phyloP scores from a whole-genome alignment of 2,797 vertebrate species.

The Enoplosus armatus region DNA sequence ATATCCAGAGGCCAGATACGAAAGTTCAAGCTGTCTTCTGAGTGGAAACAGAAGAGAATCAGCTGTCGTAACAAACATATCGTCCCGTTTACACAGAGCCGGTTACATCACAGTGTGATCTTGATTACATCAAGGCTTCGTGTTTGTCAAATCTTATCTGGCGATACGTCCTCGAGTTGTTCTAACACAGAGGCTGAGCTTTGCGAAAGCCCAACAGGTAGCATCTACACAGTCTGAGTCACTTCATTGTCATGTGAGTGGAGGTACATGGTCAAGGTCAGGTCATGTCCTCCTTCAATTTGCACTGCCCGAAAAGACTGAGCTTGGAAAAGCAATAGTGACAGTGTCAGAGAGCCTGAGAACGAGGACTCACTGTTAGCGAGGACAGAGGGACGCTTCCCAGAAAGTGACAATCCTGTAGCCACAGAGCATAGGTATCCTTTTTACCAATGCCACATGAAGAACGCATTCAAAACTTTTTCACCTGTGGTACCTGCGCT shows the following conservation, averaged over 20 bases:
- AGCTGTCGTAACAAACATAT: conserved; percentile 20
- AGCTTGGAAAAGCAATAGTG: conserved; percentile 35
- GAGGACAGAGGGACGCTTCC: conserved; percentile 29
- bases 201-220: conserved; percentile 35
- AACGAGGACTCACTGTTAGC: conserved; percentile 1
- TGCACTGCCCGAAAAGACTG: conserved; percentile 60
- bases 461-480: conserved; percentile 45
- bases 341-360: background rate
- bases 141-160: conserved; percentile 49
- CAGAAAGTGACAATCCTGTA: conserved; percentile 48
- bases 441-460: conserved; percentile 48
- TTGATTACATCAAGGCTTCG: conserved; percentile 13
- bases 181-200: conserved; percentile 19
- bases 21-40: conserved; percentile 9
- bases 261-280: conserved; percentile 3
- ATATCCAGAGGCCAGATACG: background rate
- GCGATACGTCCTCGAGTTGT: conserved; percentile 4
- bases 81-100: conserved; percentile 20
- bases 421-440: conserved; percentile 32
- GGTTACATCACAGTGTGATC: conserved; percentile 2
- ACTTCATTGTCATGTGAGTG: conserved; percentile 27
- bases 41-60: conserved; percentile 12
- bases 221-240: conserved; percentile 33
- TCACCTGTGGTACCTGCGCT: conserved; percentile 4
- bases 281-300: conserved; percentile 39